phyloP scores from a whole-genome alignment of 2,888 invertebrate species.

The Caenorhabditis sulstoni region DNA sequence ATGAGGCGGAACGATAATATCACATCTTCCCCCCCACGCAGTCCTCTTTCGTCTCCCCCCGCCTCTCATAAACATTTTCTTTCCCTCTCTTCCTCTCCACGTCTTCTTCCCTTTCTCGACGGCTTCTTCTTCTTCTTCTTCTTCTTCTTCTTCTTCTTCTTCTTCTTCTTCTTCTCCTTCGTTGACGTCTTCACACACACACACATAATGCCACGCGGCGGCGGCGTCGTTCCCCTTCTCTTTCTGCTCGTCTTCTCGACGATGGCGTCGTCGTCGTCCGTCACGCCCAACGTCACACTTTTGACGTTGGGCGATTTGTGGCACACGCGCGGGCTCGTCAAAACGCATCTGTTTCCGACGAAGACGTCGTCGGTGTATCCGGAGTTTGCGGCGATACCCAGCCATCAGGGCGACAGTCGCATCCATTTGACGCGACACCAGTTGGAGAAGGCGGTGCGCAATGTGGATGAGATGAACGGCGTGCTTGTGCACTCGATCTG shows the following conservation, averaged over 20 bases:
- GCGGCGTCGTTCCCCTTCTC: not conserved
- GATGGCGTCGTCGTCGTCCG: too few relatives aligned
- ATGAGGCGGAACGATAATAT: conserved; percentile 58
- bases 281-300: conserved; percentile 33
- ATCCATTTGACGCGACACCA: conserved; percentile 48
- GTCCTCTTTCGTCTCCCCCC: conserved; percentile 39
- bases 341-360: conserved; percentile 51
- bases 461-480: conserved; percentile 37
- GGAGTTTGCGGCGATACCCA: conserved; percentile 56
- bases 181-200: too few relatives aligned
- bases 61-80: too few relatives aligned
- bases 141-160: conserved; percentile 21
- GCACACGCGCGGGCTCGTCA: conserved; percentile 36
- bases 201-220: too few relatives aligned
- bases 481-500: conserved; percentile 56
- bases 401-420: conserved; percentile 35
- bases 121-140: too few relatives aligned
- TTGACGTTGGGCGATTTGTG: conserved; percentile 47
- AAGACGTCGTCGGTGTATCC: conserved; percentile 54
- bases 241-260: conserved; percentile 1
- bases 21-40: conserved; percentile 43
- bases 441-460: conserved; percentile 31
- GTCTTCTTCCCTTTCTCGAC: too few relatives aligned
- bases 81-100: too few relatives aligned
- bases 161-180: not conserved